These are phyloP conservation scores for Oncorhynchus tshawytscha DNA, from an alignment of 2,113 vertebrate species.

Conservation along the genomic window DNA sequence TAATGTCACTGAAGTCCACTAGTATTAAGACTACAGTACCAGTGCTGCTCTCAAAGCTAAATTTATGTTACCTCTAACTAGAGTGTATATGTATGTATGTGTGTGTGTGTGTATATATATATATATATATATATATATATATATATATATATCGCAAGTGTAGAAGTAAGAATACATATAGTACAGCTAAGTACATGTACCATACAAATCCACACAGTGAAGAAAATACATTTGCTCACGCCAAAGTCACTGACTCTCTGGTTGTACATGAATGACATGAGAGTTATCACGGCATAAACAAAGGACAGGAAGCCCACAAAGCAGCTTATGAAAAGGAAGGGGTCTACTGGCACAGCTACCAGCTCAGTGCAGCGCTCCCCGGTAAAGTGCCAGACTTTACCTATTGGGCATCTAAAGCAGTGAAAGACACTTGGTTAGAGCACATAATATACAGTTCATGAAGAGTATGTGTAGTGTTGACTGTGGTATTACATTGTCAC, in stretches of 20 bases:
- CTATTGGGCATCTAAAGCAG: constrained; percentile 69
- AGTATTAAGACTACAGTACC: neutral
- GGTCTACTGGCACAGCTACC: constrained; percentile 60
- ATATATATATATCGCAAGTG: too few species aligned
- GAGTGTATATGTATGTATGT: neutral
- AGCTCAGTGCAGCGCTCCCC: constrained; percentile 67
- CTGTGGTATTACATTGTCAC: neutral
- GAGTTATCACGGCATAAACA: constrained; percentile 60
- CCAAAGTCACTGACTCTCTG: constrained; percentile 66
- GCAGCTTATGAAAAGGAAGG: constrained; percentile 61
- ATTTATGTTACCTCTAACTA: neutral
- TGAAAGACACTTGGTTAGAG: constrained; percentile 40
- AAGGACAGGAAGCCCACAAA: constrained; percentile 59
- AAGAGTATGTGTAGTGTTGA: neutral
- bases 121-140: too few species aligned
- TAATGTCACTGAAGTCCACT: neutral
- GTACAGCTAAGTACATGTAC: neutral
- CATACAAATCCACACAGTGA: constrained; percentile 11
- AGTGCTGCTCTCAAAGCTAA: neutral
- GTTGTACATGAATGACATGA: constrained; percentile 65
- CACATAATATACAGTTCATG: neutral
- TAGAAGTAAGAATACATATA: neutral
- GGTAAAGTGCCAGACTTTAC: constrained; percentile 60
- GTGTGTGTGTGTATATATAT: neutral
- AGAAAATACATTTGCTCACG: constrained; percentile 64